Base-by-base conservation (phyloP, 2,888 invertebrate species). In the Chalcosyrphus nemorum region DNA sequence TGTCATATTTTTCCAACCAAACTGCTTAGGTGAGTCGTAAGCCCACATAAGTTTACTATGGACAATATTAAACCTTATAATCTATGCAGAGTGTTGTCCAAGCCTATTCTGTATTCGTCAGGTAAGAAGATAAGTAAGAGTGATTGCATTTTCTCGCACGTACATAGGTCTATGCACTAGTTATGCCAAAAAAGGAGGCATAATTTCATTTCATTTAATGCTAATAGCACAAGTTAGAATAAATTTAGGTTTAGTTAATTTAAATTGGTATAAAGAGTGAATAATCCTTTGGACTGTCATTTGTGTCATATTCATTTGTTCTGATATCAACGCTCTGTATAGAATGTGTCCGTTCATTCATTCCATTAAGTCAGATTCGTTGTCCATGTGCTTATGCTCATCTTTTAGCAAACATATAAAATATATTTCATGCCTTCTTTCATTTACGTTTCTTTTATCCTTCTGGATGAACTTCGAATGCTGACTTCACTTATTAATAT, bases 381-480 rank as follows among this genome's bases (percentile, higher is more conserved):
- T 80, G 13, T 78, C 43, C 74, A 74, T 81, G 47, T 45, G 47
- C 52, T 57, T 65, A 6, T 76, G 41, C 24, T 71, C 63, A 76
- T 76, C 59, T 19, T 50, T 6, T 13, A 52, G 56, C 47, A 50
- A 61, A 38, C 68, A 56, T 38, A 57, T 6, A 70, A 15, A 59
- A 65, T 65, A 27, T 38, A 15, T 74, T 80, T 75, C 38, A 72
- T 52, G n/a, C n/a, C 65, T 75, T 52, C 61, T 72, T 54, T 71
- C 45, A 61, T 86, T 65, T 35, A 43, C 29, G 41, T 63, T 63
- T 81, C 65, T 76, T 71, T 71, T 81, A 76, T 65, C n/a, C 57
- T 45, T 45, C 65, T 59, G 9, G 57, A 71, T 66, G 59, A 81
- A 71, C 76, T 45, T 0, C 65, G 63, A 81, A 65, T 71, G 76